phyloP scores from a whole-genome alignment of 2,888 invertebrate species.

The Drosophila trichaetosa region DNA sequence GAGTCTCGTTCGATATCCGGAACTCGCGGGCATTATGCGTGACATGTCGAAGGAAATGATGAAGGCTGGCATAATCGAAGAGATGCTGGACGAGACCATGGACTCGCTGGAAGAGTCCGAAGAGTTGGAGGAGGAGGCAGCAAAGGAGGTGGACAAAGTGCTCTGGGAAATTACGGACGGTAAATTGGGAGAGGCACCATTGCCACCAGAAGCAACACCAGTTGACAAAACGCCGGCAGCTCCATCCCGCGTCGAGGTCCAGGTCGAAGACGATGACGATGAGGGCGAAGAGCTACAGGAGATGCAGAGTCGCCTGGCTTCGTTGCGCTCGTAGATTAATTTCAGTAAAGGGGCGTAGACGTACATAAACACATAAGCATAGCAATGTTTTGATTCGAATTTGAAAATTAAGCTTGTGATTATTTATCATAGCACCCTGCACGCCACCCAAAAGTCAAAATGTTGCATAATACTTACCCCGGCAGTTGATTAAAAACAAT shows the following conservation, averaged over 20 bases:
- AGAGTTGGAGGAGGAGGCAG: slow-evolving; percentile 98
- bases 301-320: slow-evolving; percentile 95
- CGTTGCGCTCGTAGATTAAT: slow-evolving; percentile 91
- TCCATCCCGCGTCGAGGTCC: slow-evolving; percentile 79
- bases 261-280: slow-evolving; percentile 86
- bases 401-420: slow-evolving; percentile 46
- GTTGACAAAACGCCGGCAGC: slow-evolving; percentile 86
- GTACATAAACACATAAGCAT: slow-evolving; percentile 4
- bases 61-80: slow-evolving; percentile 99
- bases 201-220: slow-evolving; percentile 89
- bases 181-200: slow-evolving; percentile 95
- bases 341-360: slow-evolving; percentile 2
- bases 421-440: slow-evolving; percentile 32
- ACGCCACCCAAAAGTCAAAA: slow-evolving; percentile 28
- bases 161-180: slow-evolving; percentile 96
- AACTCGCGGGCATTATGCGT: slow-evolving; percentile 97
- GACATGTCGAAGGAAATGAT: slow-evolving; percentile 99
- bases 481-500: slow-evolving; percentile 42
- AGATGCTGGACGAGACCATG: slow-evolving; percentile 98
- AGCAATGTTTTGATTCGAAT: slow-evolving; percentile 34
- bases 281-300: slow-evolving; percentile 94
- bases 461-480: slow-evolving; percentile 5
- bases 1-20: slow-evolving; percentile 94
- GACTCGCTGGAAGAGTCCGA: slow-evolving; percentile 96
- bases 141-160: slow-evolving; percentile 96